Evolutionary conservation across 2,888 invertebrate species (phyloP).

Genomic region (Stenchaetothrips biformis): DNA sequence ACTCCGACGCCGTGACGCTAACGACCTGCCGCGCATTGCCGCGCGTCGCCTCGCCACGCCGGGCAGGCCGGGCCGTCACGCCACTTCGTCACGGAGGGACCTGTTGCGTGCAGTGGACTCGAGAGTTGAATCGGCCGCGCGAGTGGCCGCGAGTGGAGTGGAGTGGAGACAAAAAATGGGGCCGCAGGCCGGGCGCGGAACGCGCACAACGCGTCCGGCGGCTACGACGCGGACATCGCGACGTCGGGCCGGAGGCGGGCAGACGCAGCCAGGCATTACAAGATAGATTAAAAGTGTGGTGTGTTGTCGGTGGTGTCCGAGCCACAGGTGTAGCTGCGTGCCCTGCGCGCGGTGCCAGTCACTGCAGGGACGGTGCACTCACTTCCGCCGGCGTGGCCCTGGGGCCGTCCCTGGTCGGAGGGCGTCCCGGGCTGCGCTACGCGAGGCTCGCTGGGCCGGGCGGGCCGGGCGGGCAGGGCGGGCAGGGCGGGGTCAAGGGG

Average conservation of each 20-base stretch:
- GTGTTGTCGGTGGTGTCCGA: no score
- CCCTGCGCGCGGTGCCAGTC: no score
- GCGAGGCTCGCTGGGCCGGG: neutral
- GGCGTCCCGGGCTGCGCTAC: neutral
- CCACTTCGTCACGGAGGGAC: slow-evolving; percentile 9
- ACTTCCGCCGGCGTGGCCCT: no score
- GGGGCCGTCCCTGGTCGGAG: no score
- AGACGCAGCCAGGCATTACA: no score
- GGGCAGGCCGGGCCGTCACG: neutral
- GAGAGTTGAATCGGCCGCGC: neutral
- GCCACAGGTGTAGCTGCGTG: no score
- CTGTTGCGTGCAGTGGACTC: slow-evolving; percentile 4
- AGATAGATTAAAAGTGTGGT: no score
- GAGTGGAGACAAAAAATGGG: neutral
- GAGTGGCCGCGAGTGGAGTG: neutral
- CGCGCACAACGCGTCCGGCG: no score
- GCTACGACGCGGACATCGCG: no score
- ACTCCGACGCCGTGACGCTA: neutral
- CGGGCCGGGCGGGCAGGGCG: neutral
- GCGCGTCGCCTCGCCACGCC: neutral
- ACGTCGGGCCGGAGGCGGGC: no score
- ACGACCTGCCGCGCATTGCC: neutral
- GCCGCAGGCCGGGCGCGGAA: neutral
- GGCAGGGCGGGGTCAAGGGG: neutral
- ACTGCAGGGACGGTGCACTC: no score